Percentiles rank a stretch among this genome's conserved stretches.
phyloP scores from a whole-genome alignment of 2,888 invertebrate species.

The Athripsodes cinereus region DNA sequence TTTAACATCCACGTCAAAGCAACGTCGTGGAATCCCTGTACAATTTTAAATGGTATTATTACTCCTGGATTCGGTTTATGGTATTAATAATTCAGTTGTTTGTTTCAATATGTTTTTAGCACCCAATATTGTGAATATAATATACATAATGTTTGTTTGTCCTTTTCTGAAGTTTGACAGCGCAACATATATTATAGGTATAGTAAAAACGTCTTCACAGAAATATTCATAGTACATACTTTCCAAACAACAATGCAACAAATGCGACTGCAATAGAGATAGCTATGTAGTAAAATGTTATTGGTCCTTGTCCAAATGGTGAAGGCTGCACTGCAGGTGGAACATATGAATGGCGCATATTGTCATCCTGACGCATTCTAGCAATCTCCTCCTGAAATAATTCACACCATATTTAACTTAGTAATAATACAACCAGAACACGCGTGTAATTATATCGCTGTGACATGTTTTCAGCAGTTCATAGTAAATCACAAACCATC shows the following conservation, averaged over 20 bases:
- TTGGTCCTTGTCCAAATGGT: slow-evolving; percentile 49
- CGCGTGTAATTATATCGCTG: too few relatives aligned
- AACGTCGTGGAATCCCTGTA: too few relatives aligned
- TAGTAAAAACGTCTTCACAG: slow-evolving; percentile 1
- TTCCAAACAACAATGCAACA: slow-evolving; percentile 71
- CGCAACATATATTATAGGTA: slow-evolving; percentile 12
- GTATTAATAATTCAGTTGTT: neutral
- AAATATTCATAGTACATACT: slow-evolving; percentile 69
- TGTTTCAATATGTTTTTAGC: neutral
- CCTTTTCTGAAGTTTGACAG: neutral
- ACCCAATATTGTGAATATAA: neutral
- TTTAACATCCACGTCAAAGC: too few relatives aligned
- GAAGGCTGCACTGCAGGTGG: slow-evolving; percentile 34
- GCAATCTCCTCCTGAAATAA: slow-evolving; percentile 56
- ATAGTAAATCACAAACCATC: too few relatives aligned
- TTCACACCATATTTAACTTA: too few relatives aligned
- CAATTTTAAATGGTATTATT: too few relatives aligned
- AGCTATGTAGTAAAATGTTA: slow-evolving; percentile 58
- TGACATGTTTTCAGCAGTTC: too few relatives aligned
- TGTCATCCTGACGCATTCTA: slow-evolving; percentile 48
- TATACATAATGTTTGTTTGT: neutral
- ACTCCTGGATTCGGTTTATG: too few relatives aligned
- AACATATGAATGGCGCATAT: slow-evolving; percentile 38
- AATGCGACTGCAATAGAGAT: slow-evolving; percentile 63
- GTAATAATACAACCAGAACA: too few relatives aligned